Evolutionary conservation across 1,140 invertebrate species (phyloP).

Genomic region (Lordiphosa clarofinis): DNA sequence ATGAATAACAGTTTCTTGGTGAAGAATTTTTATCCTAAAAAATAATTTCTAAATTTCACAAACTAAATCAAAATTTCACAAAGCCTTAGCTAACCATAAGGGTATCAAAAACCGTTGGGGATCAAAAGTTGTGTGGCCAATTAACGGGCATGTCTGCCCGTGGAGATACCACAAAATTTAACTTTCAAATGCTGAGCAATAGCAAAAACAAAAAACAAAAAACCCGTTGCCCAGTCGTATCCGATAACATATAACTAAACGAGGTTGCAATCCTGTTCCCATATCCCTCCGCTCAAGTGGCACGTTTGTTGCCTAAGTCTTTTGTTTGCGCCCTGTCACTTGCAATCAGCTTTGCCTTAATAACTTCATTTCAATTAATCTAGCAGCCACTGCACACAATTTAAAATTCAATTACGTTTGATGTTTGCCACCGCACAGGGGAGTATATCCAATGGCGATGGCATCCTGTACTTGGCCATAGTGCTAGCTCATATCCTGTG

Average conservation of each 20-base stretch:
- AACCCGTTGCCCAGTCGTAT: slow-evolving; percentile 31
- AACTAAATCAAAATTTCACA: too few species aligned
- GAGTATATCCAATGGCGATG: slow-evolving; percentile 21
- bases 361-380: slow-evolving; percentile 77
- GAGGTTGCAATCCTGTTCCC: neutral
- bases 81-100: too few species aligned
- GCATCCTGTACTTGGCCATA: slow-evolving; percentile 7
- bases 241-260: slow-evolving; percentile 5
- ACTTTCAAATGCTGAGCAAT: slow-evolving; percentile 59
- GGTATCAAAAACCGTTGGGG: slow-evolving; percentile 19
- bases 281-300: slow-evolving; percentile 33
- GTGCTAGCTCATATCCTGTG: slow-evolving; percentile 67
- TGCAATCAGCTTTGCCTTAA: slow-evolving; percentile 45
- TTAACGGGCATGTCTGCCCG: slow-evolving; percentile 56
- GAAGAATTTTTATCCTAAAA: too few species aligned
- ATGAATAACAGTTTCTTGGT: too few species aligned
- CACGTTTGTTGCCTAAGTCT: slow-evolving; percentile 43
- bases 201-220: slow-evolving; percentile 18
- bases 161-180: slow-evolving; percentile 52
- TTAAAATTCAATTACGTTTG: slow-evolving; percentile 75
- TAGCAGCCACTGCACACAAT: slow-evolving; percentile 39
- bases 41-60: too few species aligned
- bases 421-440: slow-evolving; percentile 54
- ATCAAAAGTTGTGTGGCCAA: slow-evolving; percentile 52
- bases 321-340: slow-evolving; percentile 62